These are phyloP conservation scores for Agonopterix arenella DNA, from an alignment of 2,888 invertebrate species.

Conservation along the genomic window DNA sequence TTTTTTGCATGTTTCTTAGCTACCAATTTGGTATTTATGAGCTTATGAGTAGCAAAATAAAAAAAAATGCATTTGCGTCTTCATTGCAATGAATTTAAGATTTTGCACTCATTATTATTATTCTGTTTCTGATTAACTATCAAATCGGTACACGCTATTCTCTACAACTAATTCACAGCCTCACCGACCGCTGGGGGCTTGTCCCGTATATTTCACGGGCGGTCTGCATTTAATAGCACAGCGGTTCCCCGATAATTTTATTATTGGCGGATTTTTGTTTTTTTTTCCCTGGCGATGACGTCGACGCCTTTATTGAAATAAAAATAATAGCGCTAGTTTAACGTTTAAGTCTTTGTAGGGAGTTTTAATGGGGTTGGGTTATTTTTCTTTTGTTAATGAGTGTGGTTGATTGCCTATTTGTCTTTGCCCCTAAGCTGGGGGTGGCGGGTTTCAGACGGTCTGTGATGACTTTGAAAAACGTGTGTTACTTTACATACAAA, in stretches of 20 bases:
- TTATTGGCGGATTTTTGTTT: constrained; percentile 64
- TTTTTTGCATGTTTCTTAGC: too few species aligned
- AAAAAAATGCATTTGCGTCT: too few species aligned
- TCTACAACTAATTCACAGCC: not conserved
- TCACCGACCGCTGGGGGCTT: constrained; percentile 1
- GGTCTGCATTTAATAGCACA: constrained; percentile 71
- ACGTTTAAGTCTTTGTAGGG: constrained; percentile 40
- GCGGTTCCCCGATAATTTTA: constrained; percentile 71
- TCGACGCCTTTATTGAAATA: constrained; percentile 44
- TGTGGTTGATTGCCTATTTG: constrained; percentile 34
- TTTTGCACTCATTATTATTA: too few species aligned
- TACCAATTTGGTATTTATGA: too few species aligned
- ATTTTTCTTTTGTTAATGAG: constrained; percentile 26
- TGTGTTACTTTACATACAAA: too few species aligned
- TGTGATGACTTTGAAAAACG: too few species aligned
- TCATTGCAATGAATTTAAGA: too few species aligned
- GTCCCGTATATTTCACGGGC: constrained; percentile 51
- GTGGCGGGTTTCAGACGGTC: too few species aligned
- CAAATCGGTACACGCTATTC: not conserved
- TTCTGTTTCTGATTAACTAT: not conserved
- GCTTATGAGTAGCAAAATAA: too few species aligned
- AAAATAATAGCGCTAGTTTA: constrained; percentile 46
- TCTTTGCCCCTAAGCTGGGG: constrained; percentile 8
- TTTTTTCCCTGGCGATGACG: constrained; percentile 47
- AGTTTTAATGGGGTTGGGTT: constrained; percentile 15